Evolutionary conservation across 2,888 invertebrate species (phyloP).

Genomic region (Dynastes tityus): DNA sequence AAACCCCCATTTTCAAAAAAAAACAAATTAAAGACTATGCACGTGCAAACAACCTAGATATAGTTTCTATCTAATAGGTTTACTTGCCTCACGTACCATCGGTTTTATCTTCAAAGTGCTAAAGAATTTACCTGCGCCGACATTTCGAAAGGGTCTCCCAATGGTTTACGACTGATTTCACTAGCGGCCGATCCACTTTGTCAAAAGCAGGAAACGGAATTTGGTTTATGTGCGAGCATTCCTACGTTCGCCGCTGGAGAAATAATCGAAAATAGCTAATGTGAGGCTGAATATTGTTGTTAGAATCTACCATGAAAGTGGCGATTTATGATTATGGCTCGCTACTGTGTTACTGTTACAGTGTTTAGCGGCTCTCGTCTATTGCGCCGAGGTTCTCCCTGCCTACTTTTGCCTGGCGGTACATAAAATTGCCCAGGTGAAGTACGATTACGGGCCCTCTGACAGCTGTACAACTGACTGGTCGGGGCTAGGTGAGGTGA

Average conservation of each 20-base stretch:
- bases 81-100: too few relatives aligned
- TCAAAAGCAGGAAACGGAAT: slow-evolving; percentile 40
- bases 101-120: neutral
- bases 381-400: slow-evolving; percentile 27
- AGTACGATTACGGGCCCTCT: slow-evolving; percentile 52
- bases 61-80: too few relatives aligned
- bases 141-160: slow-evolving; percentile 29
- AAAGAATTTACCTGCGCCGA: neutral
- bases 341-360: slow-evolving; percentile 45
- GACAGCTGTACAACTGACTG: slow-evolving; percentile 57
- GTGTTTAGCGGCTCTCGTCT: slow-evolving; percentile 30
- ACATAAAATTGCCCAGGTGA: slow-evolving; percentile 44
- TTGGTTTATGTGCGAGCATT: slow-evolving; percentile 29
- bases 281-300: slow-evolving; percentile 25
- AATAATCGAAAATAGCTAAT: slow-evolving; percentile 37
- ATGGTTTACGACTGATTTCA: slow-evolving; percentile 31
- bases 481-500: slow-evolving; percentile 57
- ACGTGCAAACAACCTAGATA: too few relatives aligned
- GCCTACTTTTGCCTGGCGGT: slow-evolving; percentile 17
- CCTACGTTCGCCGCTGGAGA: slow-evolving; percentile 9
- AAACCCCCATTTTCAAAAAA: too few relatives aligned
- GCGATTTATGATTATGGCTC: slow-evolving; percentile 47
- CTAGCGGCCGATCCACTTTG: slow-evolving; percentile 16
- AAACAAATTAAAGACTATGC: too few relatives aligned
- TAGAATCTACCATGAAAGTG: slow-evolving; percentile 44